Conservation (phyloP, 2,113 vertebrate genomes). For the Hemichromis elongatus region DNA sequence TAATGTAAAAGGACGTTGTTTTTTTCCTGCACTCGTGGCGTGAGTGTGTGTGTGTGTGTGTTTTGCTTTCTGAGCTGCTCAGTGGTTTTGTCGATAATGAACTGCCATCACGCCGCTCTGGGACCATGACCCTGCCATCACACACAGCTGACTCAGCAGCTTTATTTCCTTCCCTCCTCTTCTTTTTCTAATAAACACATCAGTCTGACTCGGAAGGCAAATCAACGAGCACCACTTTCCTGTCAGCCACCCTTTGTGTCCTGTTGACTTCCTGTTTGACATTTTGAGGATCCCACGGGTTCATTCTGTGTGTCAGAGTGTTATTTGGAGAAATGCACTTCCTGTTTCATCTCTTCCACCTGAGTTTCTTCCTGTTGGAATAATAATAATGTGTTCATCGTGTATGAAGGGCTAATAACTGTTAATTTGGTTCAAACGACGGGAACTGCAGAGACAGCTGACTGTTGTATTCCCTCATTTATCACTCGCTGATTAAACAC, state of each 20-base stretch:
- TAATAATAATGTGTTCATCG: background rate
- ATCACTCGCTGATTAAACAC: constrained; percentile 17
- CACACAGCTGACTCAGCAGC: background rate
- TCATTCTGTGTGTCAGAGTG: background rate
- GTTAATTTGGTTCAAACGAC: background rate
- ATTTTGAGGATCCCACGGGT: background rate
- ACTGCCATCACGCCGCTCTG: background rate
- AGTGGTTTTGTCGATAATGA: background rate
- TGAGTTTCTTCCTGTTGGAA: background rate
- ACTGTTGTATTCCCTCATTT: background rate
- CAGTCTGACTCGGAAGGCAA: constrained; percentile 7
- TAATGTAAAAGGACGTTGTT: background rate
- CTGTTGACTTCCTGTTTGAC: background rate
- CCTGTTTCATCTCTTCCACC: background rate
- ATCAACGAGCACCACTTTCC: background rate
- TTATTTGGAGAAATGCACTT: background rate
- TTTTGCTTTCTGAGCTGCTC: background rate
- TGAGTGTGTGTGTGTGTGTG: background rate
- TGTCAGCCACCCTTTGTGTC: background rate
- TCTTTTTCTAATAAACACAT: background rate
- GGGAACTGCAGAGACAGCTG: background rate
- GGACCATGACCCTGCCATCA: background rate
- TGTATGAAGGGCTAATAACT: background rate
- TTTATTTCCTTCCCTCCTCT: background rate
- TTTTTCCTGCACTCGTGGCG: background rate